Evolutionary conservation across 2,797 vertebrate genomes (phyloP).

Genomic region (Molossus molossus): DNA sequence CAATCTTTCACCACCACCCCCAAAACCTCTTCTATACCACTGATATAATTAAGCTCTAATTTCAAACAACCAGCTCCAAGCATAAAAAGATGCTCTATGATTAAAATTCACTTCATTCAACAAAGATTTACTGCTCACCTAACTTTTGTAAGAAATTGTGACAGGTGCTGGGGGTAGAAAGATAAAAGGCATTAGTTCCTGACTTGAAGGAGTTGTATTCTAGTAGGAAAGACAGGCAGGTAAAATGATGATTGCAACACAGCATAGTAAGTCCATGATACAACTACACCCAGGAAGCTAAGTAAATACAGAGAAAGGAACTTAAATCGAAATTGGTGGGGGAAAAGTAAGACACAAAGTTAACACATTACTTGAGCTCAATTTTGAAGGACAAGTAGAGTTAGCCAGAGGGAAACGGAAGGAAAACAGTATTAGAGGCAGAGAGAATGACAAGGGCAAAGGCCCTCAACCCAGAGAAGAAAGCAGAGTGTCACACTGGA

Average conservation of each 20-base stretch:
- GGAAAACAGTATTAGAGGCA: neutral
- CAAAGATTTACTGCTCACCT: conserved; percentile 27
- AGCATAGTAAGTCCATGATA: neutral
- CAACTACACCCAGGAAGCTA: neutral
- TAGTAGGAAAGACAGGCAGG: conserved; percentile 22
- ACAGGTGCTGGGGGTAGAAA: neutral
- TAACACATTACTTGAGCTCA: neutral
- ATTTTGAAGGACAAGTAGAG: neutral
- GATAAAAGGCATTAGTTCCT: conserved; percentile 1
- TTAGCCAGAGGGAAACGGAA: neutral
- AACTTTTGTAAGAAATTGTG: conserved; percentile 35
- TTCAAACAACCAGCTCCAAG: neutral
- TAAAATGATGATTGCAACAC: neutral
- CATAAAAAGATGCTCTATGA: conserved; percentile 40
- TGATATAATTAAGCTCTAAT: conserved; percentile 44
- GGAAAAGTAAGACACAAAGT: neutral
- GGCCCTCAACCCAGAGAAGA: neutral
- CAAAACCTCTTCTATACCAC: neutral
- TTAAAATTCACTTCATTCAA: conserved; percentile 57
- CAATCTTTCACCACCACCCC: neutral
- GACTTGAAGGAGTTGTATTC: neutral
- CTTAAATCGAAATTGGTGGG: neutral
- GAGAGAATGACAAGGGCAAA: conserved; percentile 26
- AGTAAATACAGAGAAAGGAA: conserved; percentile 8
- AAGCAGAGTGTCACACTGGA: neutral